Base-by-base conservation (phyloP, 2,888 invertebrate genomes). In the Oxytorus armatus region DNA sequence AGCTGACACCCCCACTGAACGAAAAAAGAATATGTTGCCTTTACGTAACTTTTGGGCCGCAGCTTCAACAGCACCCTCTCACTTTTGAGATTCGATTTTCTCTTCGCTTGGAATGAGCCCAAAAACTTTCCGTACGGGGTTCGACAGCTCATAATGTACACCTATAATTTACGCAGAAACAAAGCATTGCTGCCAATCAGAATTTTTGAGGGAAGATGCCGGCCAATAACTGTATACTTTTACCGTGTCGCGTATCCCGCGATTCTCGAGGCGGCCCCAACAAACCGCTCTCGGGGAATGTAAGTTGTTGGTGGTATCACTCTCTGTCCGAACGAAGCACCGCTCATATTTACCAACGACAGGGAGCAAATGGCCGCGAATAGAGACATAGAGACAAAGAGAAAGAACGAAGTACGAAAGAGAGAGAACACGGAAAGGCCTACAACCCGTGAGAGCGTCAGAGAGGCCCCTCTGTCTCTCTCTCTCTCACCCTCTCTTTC, bases 291-390 rank as follows among this genome's bases (percentile, higher is more conserved):
- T 76, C n/a, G 42, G 83, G 85, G 84, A 88, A 88, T 88, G 88
- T 88, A 88, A 88, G 88, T 89, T 89, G 89, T 89, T 87, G 88
- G 89, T 83, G 86, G 90, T 87, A 90, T 90, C 87, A 88, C 85
- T 89, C 88, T 89, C 87, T 88, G 88, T 87, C 88, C 85, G 84
- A 85, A 89, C 88, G 87, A 90, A 89, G 88, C 85, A 90, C 88
- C 86, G 89, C 88, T 88, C 89, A 90, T 90, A 90, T 90, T 90
- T 89, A 90, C 89, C 86, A 88, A 85, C 86, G 88, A 88, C 87
- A 85, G 82, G 82, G 66, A 83, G 88, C 85, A 86, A 86, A 86
- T 87, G 88, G 85, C 83, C 83, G 81, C 55, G 47, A 55, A 36
- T 75, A 80, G 82, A 76, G 79, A 73, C 75, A 70, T 73, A 51